Evolutionary conservation across 2,113 vertebrate species (phyloP).

Genomic region (Uria aalge): DNA sequence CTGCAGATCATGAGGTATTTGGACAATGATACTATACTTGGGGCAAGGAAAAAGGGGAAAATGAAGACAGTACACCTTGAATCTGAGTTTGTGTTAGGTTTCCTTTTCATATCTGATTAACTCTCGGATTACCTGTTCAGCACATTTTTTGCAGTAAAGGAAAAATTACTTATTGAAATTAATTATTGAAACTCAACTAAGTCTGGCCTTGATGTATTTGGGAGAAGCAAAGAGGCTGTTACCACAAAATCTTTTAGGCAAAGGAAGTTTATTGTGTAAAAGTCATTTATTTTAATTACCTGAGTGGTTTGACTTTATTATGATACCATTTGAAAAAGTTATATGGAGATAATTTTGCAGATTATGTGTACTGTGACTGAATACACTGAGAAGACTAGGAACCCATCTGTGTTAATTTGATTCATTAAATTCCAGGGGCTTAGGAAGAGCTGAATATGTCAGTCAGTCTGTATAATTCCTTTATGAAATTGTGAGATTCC

Average conservation of each 20-base stretch:
- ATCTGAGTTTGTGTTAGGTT: not conserved
- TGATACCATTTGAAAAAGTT: not conserved
- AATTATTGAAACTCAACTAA: too few relatives aligned
- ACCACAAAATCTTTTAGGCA: not conserved
- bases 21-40: not conserved
- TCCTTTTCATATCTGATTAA: not conserved
- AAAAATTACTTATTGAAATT: not conserved
- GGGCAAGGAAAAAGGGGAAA: not conserved
- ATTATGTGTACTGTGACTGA: not conserved
- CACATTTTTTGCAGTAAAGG: not conserved
- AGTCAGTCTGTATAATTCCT: not conserved
- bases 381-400: not conserved
- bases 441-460: not conserved
- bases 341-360: not conserved
- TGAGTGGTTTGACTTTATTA: not conserved
- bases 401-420: not conserved
- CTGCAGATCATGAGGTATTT: not conserved
- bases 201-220: not conserved
- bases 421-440: not conserved
- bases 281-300: not conserved
- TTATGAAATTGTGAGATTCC: not conserved
- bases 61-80: not conserved
- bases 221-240: not conserved
- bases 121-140: not conserved
- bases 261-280: not conserved